phyloP scores from a whole-genome alignment of 2,797 vertebrate species.

The Peromyscus attwateri region DNA sequence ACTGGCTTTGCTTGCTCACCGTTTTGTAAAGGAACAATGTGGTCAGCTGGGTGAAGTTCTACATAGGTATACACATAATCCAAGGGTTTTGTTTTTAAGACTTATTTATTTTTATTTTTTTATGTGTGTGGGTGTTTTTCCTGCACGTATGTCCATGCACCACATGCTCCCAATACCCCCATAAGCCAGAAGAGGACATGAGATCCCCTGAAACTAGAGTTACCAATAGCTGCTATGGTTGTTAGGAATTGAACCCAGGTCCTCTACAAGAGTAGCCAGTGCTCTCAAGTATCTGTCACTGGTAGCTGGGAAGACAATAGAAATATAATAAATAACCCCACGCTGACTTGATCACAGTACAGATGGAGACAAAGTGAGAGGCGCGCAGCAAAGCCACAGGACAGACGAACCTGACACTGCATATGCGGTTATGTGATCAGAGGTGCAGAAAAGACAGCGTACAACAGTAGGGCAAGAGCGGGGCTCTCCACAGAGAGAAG shows the following conservation, averaged over 20 bases:
- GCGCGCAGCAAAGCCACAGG: not conserved
- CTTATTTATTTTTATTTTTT: not conserved
- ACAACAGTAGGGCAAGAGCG: not conserved
- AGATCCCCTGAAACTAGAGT: not conserved
- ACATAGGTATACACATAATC: constrained; percentile 1
- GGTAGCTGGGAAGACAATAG: not conserved
- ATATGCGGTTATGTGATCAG: not conserved
- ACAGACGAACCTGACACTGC: not conserved
- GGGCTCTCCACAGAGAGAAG: not conserved
- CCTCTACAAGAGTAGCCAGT: not conserved
- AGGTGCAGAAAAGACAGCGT: not conserved
- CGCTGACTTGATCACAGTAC: not conserved
- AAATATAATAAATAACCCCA: not conserved
- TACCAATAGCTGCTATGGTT: not conserved
- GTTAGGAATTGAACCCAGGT: not conserved
- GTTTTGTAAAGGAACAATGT: not conserved
- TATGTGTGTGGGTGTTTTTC: not conserved
- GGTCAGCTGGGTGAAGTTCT: not conserved
- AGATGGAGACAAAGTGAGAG: not conserved
- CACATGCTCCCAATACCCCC: not conserved
- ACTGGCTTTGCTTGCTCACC: not conserved
- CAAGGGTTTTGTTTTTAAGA: not conserved
- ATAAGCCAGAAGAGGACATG: not conserved
- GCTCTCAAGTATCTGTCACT: not conserved
- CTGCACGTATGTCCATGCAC: not conserved